Base-by-base conservation (phyloP, 2,113 vertebrate species). In the Pseudopipra pipra region DNA sequence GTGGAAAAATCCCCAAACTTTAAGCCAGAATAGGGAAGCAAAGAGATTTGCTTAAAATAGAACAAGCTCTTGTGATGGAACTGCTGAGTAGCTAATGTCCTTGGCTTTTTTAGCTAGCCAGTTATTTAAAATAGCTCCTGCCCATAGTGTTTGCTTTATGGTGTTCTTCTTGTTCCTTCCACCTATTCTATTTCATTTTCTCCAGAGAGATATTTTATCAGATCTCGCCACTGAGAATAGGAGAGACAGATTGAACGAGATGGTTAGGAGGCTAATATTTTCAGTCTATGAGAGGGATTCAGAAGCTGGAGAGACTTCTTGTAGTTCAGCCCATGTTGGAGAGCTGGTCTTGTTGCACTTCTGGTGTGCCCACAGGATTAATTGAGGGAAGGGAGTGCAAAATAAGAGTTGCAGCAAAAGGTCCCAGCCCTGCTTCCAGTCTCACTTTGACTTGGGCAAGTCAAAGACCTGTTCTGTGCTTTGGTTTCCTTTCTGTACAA, bases 111-210 rank as follows among this genome's bases (percentile, higher is more conserved):
- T 92, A 96, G 96, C 86, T 91, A 92, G 89, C 90, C 80, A 91
- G 96, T 96, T 97, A 97, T 97, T 97, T 96, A 97, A 96, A 97
- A 94, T 95, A 97, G 92, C 93, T 97, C 90, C 92, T 96, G 96
- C 95, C 86, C 88, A 61, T 62, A 92, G 73, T 96, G 92, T 97
- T 96, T 96, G 90, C 92, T 97, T 97, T 96, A 96, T 97, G 90
- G 31, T 92, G 90, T 72, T 95, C 95, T 86, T 91, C 91, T 96
- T 52, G 88, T 96, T 96, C 68, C 86, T 94, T 96, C 92, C 31
- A 92, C 76, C 85, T 90, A 84, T 56, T 95, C 87, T 85, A 86
- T 90, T 89, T 94, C 81, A 94, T 96, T 92, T 96, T 96, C 88
- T 93, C 62, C 65, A 49, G 68, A 88, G 91, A 94, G 74, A 80